Conservation (phyloP, 2,797 vertebrate genomes). For the Leuciscus waleckii region DNA sequence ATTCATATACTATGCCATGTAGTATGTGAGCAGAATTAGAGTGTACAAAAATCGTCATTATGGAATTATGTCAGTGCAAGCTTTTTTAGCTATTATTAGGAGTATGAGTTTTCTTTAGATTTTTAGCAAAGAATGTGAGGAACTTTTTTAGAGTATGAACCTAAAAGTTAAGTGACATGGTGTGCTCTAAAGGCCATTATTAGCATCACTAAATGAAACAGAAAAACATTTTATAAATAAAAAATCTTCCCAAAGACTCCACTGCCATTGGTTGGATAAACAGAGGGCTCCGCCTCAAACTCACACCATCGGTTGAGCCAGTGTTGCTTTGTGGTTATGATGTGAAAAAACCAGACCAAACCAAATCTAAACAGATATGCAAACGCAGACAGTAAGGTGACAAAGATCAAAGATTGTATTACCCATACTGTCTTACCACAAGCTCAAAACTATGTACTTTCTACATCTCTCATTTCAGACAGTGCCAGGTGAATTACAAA, state of each 20-base stretch:
- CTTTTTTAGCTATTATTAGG: not conserved
- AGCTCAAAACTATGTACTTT: not conserved
- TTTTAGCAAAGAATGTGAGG: not conserved
- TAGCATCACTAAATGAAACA: no score
- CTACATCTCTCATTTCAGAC: not conserved
- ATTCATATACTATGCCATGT: not conserved
- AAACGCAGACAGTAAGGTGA: not conserved
- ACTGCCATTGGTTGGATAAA: not conserved
- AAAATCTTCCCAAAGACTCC: not conserved
- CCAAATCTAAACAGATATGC: not conserved
- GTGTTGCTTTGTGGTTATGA: not conserved
- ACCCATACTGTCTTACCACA: not conserved
- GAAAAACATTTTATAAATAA: not conserved
- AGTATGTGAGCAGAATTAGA: not conserved
- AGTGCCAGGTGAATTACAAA: not conserved
- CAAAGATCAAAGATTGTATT: not conserved
- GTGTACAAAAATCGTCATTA: not conserved
- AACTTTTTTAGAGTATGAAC: not conserved
- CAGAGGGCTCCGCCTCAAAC: not conserved
- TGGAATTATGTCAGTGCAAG: not conserved
- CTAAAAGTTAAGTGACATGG: not conserved
- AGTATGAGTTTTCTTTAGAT: not conserved
- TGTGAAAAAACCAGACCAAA: not conserved
- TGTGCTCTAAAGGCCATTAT: not conserved
- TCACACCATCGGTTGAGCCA: not conserved